phyloP scores from a whole-genome alignment of 2,888 invertebrate species.

The Acheta domesticus region DNA sequence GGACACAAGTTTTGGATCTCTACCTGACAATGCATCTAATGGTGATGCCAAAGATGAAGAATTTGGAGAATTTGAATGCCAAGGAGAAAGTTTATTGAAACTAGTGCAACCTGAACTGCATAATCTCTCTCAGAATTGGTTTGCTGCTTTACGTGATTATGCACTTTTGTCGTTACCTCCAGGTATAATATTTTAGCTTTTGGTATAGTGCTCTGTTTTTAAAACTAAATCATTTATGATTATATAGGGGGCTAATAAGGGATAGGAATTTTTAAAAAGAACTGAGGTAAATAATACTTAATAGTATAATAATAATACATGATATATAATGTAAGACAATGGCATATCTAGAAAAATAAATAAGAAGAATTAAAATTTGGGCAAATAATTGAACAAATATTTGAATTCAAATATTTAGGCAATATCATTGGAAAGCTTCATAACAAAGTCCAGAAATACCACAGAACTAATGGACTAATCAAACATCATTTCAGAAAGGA shows the following conservation, averaged over 20 bases:
- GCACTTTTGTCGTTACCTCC: constrained; percentile 87
- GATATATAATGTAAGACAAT: not conserved
- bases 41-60: constrained; percentile 49
- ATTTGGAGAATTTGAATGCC: constrained; percentile 71
- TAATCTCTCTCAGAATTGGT: constrained; percentile 90
- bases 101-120: constrained; percentile 92
- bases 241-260: constrained; percentile 18
- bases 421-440: too few relatives aligned
- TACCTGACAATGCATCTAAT: not conserved
- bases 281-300: not conserved
- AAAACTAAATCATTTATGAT: not conserved
- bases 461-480: too few relatives aligned
- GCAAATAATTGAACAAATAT: too few relatives aligned
- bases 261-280: not conserved
- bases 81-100: constrained; percentile 78
- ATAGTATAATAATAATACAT: not conserved
- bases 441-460: too few relatives aligned
- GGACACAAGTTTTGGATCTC: constrained; percentile 36
- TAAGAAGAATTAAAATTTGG: too few relatives aligned
- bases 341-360: too few relatives aligned
- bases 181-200: constrained; percentile 47
- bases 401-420: too few relatives aligned
- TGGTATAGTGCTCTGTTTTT: too few relatives aligned
- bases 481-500: too few relatives aligned
- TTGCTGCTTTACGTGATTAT: constrained; percentile 91